Evolutionary conservation across 2,113 vertebrate genomes (phyloP).

Genomic region (Saguinus midas): DNA sequence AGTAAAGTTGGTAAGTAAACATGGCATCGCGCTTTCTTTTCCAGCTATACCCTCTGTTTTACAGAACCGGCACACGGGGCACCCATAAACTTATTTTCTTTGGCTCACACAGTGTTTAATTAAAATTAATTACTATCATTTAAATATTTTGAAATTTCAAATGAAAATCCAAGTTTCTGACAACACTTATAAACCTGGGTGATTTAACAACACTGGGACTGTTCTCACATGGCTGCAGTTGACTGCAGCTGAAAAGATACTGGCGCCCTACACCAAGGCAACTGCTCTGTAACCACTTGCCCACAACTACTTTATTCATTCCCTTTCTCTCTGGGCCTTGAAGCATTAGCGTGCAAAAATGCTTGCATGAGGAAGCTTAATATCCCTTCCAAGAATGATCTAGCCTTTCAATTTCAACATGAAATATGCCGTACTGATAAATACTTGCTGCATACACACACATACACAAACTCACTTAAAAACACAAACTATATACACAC

Average conservation of each 20-base stretch:
- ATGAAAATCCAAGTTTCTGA: slow-evolving; percentile 11
- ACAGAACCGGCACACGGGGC: not conserved
- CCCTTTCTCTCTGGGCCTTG: not conserved
- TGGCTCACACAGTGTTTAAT: not conserved
- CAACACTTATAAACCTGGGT: not conserved
- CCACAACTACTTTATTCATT: not conserved
- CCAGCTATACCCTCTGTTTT: not conserved
- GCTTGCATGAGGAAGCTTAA: not conserved
- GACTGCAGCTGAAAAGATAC: not conserved
- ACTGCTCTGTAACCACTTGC: not conserved
- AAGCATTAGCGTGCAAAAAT: not conserved
- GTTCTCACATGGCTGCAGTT: not conserved
- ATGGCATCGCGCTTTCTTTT: not conserved
- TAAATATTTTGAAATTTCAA: not conserved
- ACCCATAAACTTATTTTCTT: not conserved
- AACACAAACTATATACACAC: not conserved
- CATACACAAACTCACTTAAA: not conserved
- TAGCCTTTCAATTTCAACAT: slow-evolving; percentile 11
- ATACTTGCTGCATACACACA: not conserved
- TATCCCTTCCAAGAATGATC: not conserved
- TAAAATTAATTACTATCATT: not conserved
- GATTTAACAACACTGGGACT: not conserved
- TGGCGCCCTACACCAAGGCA: not conserved
- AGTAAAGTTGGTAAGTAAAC: not conserved
- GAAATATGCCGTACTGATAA: slow-evolving; percentile 6